Evolutionary conservation across 2,888 invertebrate genomes (phyloP), one percentile per base, ranked within the genome.

Genomic region (Dynastes grantii): DNA sequence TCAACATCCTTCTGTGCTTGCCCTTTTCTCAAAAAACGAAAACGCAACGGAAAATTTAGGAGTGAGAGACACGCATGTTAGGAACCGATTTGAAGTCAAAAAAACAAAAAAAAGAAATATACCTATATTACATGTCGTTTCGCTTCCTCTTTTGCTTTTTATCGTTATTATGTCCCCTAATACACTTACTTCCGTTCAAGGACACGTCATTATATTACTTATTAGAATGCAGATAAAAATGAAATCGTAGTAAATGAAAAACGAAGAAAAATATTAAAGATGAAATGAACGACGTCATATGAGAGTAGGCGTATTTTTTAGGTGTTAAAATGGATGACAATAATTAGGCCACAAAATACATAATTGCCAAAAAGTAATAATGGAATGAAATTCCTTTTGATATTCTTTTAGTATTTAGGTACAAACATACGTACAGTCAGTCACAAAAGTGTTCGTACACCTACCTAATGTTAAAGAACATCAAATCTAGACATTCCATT

Each of bases 1-100:
- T 73, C 73, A 73, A 73, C 58, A 73, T 73, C 73, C 73, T 73
- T 61, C 73, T 73, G 29, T 58, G 73, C 73, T 58, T 73, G 51
- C 58, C 40, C 73, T 37, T 8, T 40, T 53, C 53, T 32, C 53
- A 22, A 49, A 9, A 16, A 73, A 73, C 55, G 37, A 58, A 58
- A 73, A 73, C 29, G 9, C 40, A 73, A 73, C 58, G 58, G 32
- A 58, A 73, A 73, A 16, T 37, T 73, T 45, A 73, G 58, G 37
- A 58, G 58, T 58, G 73, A 73, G 73, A 73, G 53, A 58, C 40
- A 58, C 58, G 58, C 58, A 73, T 73, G 40, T 58, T 73, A 73
- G 73, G 40, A 73, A 58, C 73, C 73, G 73, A 73, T 73, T 73
- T 58, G 73, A 73, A 73, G 73, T 40, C 22, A 37, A 58, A 58